Base-by-base conservation (phyloP, 2,888 invertebrate species). In the Ischnura elegans region DNA sequence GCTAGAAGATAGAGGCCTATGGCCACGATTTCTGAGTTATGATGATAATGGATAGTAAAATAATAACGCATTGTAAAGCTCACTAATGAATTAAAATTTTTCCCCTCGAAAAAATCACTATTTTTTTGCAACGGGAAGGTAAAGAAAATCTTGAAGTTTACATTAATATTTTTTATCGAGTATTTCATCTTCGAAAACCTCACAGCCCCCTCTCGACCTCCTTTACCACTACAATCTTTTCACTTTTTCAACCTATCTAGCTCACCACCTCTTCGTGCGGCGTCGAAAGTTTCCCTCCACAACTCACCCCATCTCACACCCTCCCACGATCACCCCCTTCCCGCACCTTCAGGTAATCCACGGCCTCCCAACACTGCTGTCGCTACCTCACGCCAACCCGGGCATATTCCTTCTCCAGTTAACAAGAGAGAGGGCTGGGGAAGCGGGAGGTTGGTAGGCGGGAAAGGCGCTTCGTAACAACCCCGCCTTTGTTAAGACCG, bases 401-500 rank as follows among this genome's bases (percentile, higher is more conserved):
- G 19, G 61, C 61, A 25, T 61, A 61, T 61, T 61, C 61, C 61
- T 25, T 3, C 76, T 36, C 29, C 25, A 1, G 25, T 76, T 36
- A 76, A 76, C 76, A 76, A 76, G 76, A 36, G 76, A 66, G 55
- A 55, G 55, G 55, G 55, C 3, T 10, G 55, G 25, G 2, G 25
- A 2, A 25, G 61, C 1, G 61, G 25, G 61, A 19, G 61, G 61
- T 8, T 25, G 25, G 25, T 13, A 61, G 61, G 25, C n/a, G 36
- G 76, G 36, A 21, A n/a, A 61, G 61, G 36, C 76, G 36, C 76
- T n/a, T 76, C 76, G 76, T 36, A 76, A 76, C 76, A 76, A 76
- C 76, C 76, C 10, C 76, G 76, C 76, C 76, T 76, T 76, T 76
- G 76, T 76, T 76, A 76, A 76, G 76, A 13, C 76, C 76, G 29